phyloP scores from a whole-genome alignment of 2,113 vertebrate species.

The Zapus hudsonius region DNA sequence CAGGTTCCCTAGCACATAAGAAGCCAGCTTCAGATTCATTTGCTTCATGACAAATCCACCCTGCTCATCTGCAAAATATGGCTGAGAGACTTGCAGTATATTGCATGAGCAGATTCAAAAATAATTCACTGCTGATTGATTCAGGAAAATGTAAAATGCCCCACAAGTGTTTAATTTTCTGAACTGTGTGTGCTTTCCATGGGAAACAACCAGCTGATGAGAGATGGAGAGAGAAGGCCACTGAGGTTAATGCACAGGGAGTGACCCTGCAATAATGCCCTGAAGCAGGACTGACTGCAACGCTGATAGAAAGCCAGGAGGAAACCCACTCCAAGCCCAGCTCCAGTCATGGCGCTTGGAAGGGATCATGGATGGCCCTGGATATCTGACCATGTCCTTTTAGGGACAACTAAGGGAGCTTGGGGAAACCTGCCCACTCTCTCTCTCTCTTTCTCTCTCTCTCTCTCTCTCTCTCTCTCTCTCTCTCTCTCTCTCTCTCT shows the following conservation, averaged over 20 bases:
- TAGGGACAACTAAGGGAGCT: background rate
- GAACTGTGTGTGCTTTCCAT: slow-evolving; percentile 44
- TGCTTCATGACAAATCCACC: background rate
- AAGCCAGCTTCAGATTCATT: background rate
- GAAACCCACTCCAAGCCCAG: background rate
- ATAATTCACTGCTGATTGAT: slow-evolving; percentile 66
- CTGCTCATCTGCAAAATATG: background rate
- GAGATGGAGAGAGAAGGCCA: slow-evolving; percentile 4
- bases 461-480: too few relatives aligned
- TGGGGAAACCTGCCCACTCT: background rate
- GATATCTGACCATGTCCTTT: background rate
- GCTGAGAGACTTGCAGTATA: background rate
- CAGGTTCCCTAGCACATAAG: background rate
- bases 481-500: too few relatives aligned
- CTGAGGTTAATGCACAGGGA: slow-evolving; percentile 59
- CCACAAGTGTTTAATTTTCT: slow-evolving; percentile 61
- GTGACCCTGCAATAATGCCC: slow-evolving; percentile 27
- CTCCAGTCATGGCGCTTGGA: background rate
- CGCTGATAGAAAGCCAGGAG: slow-evolving; percentile 49
- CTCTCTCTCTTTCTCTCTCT: too few relatives aligned
- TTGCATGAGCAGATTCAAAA: slow-evolving; percentile 53
- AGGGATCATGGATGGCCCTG: background rate
- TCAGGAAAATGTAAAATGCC: slow-evolving; percentile 66
- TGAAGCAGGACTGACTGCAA: slow-evolving; percentile 49
- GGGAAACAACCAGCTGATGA: slow-evolving; percentile 38